A percentile compares a stretch with the other conserved stretches of the same genome.
Evolutionary conservation across 2,797 vertebrate species (phyloP).

Genomic region (Melanotaenia parkinsoni): DNA sequence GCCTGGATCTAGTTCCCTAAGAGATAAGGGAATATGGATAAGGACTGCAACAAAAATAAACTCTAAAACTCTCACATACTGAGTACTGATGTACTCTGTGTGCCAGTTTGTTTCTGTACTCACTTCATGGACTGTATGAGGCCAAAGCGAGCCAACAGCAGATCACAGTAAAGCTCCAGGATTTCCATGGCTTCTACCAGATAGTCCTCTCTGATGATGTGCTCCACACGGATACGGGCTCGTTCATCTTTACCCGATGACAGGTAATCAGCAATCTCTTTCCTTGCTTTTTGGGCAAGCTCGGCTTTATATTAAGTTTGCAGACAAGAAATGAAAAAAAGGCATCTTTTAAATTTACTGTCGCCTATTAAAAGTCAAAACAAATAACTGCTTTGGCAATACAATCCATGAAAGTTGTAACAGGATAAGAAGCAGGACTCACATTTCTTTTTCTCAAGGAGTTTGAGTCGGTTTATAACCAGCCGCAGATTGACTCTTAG

Average conservation of each 20-base stretch:
- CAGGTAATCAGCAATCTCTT: conserved; percentile 98
- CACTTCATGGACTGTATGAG: conserved; percentile 99
- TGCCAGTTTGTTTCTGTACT: conserved; percentile 57
- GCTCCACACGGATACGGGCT: conserved; percentile 96
- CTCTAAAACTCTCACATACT: too few species aligned
- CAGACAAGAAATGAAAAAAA: conserved; percentile 5
- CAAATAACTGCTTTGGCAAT: neutral
- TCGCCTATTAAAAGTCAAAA: neutral
- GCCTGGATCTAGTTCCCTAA: conserved; percentile 94
- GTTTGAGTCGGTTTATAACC: conserved; percentile 96
- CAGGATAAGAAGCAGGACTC: conserved; percentile 65
- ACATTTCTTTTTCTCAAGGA: conserved; percentile 99
- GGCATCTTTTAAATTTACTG: neutral
- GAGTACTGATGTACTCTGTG: neutral
- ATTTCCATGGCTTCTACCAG: conserved; percentile 99
- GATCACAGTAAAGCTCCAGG: conserved; percentile 96
- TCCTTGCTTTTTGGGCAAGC: conserved; percentile 95
- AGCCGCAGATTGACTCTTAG: conserved; percentile 95
- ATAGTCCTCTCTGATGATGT: conserved; percentile 99
- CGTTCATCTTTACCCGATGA: conserved; percentile 95
- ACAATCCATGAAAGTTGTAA: neutral
- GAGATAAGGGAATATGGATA: conserved; percentile 3
- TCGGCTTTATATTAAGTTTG: conserved; percentile 85
- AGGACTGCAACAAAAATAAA: neutral
- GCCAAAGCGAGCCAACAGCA: conserved; percentile 94